These are phyloP conservation scores for Amazona vittata DNA, from an alignment of 2,113 vertebrate genomes.

Conservation along the genomic window DNA sequence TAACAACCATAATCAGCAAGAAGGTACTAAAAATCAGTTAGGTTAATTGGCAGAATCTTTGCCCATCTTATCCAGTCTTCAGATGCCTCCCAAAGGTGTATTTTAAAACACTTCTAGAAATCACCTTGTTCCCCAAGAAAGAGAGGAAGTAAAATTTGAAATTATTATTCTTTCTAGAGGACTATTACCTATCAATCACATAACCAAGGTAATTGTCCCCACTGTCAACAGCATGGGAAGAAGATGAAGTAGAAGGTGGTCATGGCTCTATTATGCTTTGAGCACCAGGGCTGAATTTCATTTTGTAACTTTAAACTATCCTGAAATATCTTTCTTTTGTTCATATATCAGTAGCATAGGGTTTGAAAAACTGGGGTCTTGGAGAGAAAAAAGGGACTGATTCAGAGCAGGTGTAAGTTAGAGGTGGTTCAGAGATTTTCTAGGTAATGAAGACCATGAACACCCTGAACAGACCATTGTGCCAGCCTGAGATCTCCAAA, in stretches of 20 bases:
- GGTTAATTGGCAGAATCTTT: not conserved
- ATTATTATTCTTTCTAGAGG: not conserved
- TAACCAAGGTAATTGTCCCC: not conserved
- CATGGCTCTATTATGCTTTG: not conserved
- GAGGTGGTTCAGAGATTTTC: not conserved
- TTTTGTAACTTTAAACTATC: not conserved
- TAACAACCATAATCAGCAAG: not conserved
- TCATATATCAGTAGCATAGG: accelerated
- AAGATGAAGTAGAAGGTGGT: not conserved
- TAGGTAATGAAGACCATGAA: not conserved
- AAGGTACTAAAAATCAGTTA: not conserved
- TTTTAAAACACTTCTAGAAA: not conserved
- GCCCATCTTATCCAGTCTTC: not conserved
- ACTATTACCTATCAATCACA: not conserved
- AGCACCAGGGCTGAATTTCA: not conserved
- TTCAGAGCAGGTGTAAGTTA: not conserved
- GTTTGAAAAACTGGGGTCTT: not conserved
- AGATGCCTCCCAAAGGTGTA: not conserved
- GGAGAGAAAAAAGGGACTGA: not conserved
- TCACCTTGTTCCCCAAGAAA: not conserved
- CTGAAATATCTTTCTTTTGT: not conserved
- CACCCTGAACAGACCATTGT: not conserved
- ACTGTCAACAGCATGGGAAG: not conserved
- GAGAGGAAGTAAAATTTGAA: not conserved
- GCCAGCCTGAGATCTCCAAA: not conserved